phyloP scores from a whole-genome alignment of 2,888 invertebrate genomes.

The Melanostoma scalare region DNA sequence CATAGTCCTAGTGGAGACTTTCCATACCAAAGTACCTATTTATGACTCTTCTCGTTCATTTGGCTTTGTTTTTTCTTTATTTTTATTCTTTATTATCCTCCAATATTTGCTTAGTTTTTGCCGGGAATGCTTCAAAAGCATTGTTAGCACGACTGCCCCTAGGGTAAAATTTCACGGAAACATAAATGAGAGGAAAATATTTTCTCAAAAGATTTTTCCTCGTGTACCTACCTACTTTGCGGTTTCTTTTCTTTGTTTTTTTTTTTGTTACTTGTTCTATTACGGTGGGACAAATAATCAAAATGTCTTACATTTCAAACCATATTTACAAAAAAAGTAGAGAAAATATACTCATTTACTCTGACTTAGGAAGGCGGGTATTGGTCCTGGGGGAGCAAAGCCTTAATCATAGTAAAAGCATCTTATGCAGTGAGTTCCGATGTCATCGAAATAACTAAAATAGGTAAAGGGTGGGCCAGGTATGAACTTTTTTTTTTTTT shows the following conservation, averaged over 20 bases:
- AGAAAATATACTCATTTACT: too few species aligned
- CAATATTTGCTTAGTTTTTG: conserved; percentile 59
- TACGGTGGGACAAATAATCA: too few species aligned
- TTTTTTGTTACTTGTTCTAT: background rate
- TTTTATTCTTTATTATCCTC: conserved; percentile 57
- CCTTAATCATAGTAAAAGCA: too few species aligned
- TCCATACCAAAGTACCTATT: conserved; percentile 39
- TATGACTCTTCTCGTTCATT: conserved; percentile 42
- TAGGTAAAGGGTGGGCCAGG: too few species aligned
- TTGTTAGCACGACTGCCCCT: conserved; percentile 46
- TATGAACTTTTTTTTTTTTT: too few species aligned
- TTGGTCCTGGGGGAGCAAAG: too few species aligned
- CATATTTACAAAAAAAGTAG: too few species aligned
- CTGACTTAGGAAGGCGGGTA: too few species aligned
- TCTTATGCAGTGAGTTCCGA: too few species aligned
- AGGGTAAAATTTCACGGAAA: conserved; percentile 55
- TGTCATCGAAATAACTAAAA: too few species aligned
- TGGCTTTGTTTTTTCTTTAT: conserved; percentile 9
- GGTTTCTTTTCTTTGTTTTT: background rate
- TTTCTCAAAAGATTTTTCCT: conserved; percentile 23
- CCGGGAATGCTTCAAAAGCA: conserved; percentile 38
- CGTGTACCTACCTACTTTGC: background rate
- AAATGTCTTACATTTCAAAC: too few species aligned
- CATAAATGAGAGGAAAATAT: conserved; percentile 41
- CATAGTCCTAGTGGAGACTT: background rate